Conservation (phyloP, 2,797 vertebrate species). For the Gymnothorax javanicus region DNA sequence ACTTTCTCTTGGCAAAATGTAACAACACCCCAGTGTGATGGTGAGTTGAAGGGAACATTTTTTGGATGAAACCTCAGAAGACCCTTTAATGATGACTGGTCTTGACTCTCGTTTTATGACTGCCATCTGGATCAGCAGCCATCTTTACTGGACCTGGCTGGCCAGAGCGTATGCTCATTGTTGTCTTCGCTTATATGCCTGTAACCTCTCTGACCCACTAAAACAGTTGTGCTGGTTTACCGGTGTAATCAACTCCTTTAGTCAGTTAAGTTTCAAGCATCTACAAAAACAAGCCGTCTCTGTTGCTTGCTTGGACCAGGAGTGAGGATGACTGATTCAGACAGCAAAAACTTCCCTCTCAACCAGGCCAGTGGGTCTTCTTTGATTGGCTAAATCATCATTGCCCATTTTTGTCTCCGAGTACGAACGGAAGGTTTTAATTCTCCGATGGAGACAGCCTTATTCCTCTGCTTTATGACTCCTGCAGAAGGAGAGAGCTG, state of each 20-base stretch:
- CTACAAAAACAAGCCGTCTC: no score
- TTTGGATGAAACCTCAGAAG: not conserved
- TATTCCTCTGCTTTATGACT: not conserved
- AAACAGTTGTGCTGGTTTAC: no score
- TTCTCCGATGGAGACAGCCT: not conserved
- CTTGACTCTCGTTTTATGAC: not conserved
- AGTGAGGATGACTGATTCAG: no score
- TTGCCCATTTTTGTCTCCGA: not conserved
- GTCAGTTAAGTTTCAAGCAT: no score
- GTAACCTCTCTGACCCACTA: no score
- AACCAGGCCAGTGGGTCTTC: not conserved
- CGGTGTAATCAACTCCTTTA: no score
- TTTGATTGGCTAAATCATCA: not conserved
- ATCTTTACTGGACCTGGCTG: no score
- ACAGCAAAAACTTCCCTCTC: not conserved
- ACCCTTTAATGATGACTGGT: not conserved
- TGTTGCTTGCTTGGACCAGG: no score
- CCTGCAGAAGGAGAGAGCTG: slow-evolving; percentile 78
- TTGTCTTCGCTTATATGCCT: no score
- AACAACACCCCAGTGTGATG: not conserved
- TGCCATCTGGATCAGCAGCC: not conserved
- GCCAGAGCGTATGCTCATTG: no score
- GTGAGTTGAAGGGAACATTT: not conserved
- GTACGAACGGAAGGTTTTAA: not conserved
- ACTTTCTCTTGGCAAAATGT: not conserved